A percentile compares a stretch with the other conserved stretches of the same genome.
Evolutionary conservation across 2,113 vertebrate genomes (phyloP).

Genomic region (Oryzias celebensis): DNA sequence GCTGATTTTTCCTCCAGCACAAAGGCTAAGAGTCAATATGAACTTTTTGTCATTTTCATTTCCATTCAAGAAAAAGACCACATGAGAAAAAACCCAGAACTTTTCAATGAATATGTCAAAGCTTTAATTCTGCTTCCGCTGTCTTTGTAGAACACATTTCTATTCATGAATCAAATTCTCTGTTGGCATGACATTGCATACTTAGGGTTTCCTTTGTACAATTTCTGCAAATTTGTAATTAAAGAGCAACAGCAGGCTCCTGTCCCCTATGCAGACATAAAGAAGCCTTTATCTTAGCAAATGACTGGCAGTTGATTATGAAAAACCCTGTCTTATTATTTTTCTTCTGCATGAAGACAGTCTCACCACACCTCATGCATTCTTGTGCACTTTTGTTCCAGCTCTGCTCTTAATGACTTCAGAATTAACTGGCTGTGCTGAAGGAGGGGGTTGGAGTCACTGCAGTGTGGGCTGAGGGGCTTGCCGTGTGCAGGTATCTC

Average conservation of each 20-base stretch:
- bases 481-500: slow-evolving; percentile 17
- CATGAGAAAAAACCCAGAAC: slow-evolving; percentile 45
- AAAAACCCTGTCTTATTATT: slow-evolving; percentile 40
- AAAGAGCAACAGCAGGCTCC: slow-evolving; percentile 57
- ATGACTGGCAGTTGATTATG: slow-evolving; percentile 69
- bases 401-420: slow-evolving; percentile 68
- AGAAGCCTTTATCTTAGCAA: slow-evolving; percentile 69
- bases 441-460: slow-evolving; percentile 44
- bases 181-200: slow-evolving; percentile 58
- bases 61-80: slow-evolving; percentile 49
- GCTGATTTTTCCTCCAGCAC: slow-evolving; percentile 8
- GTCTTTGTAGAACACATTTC: slow-evolving; percentile 65
- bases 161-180: slow-evolving; percentile 62
- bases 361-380: slow-evolving; percentile 65
- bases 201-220: slow-evolving; percentile 63
- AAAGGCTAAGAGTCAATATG: slow-evolving; percentile 41
- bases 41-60: slow-evolving; percentile 40
- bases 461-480: slow-evolving; percentile 31
- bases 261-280: slow-evolving; percentile 59
- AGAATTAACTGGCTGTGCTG: slow-evolving; percentile 61
- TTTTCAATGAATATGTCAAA: slow-evolving; percentile 63
- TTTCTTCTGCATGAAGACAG: slow-evolving; percentile 37
- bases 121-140: slow-evolving; percentile 51
- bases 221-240: slow-evolving; percentile 66
- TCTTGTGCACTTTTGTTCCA: slow-evolving; percentile 60